Evolutionary conservation across 2,888 invertebrate species (phyloP).

Genomic region (Spisula solida): DNA sequence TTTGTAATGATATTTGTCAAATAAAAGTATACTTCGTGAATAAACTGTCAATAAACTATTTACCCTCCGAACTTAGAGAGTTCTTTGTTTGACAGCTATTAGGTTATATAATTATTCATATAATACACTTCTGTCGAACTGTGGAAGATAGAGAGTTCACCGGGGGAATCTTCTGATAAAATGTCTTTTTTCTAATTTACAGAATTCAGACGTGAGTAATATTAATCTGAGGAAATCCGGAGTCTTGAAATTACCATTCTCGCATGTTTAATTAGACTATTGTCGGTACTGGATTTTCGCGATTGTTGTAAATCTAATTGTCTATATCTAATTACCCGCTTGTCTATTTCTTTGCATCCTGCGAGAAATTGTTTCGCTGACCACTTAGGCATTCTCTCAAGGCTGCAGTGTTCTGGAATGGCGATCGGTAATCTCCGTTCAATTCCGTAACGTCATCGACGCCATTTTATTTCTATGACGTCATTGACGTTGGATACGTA

Average conservation of each 20-base stretch:
- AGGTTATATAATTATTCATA: neutral
- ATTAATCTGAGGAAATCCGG: neutral
- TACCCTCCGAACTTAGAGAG: neutral
- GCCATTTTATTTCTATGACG: neutral
- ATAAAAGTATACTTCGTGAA: neutral
- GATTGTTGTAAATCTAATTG: neutral
- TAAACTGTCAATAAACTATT: constrained; percentile 19
- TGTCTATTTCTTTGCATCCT: neutral
- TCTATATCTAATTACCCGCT: neutral
- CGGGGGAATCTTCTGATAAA: neutral
- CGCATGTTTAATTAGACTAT: neutral
- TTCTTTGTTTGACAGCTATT: neutral
- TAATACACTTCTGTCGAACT: neutral
- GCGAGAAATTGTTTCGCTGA: neutral
- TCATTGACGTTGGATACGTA: neutral
- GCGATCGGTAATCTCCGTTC: neutral
- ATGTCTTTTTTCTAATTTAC: neutral
- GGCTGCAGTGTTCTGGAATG: neutral
- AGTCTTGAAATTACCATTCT: neutral
- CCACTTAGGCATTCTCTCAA: neutral
- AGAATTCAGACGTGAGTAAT: neutral
- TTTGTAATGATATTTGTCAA: neutral
- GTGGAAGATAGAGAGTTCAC: neutral
- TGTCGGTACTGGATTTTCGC: neutral
- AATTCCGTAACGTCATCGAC: neutral